A percentile compares a stretch with the other conserved stretches of the same genome.
Evolutionary conservation across 2,888 invertebrate species (phyloP).

Genomic region (Notocelia uddmanniana): DNA sequence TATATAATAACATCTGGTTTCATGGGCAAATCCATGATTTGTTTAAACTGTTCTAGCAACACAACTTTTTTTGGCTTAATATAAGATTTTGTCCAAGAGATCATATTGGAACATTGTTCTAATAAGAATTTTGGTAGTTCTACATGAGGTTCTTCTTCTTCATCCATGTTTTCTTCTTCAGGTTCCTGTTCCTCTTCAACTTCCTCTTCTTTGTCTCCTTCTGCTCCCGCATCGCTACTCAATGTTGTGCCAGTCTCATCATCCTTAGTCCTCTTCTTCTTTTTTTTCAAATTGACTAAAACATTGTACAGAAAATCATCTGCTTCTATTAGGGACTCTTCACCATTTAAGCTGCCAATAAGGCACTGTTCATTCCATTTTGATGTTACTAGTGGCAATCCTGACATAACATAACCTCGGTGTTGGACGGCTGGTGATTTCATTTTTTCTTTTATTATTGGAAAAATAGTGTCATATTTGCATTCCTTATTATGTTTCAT

Average conservation of each 20-base stretch:
- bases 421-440: conserved; percentile 81
- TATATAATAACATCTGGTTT: conserved; percentile 85
- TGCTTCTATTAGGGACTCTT: conserved; percentile 64
- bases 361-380: conserved; percentile 56
- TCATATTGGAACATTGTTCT: conserved; percentile 63
- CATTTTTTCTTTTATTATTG: conserved; percentile 82
- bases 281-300: conserved; percentile 66
- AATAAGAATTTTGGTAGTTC: conserved; percentile 72
- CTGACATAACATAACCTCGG: conserved; percentile 88
- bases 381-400: conserved; percentile 87
- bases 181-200: conserved; percentile 57
- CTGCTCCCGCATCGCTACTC: conserved; percentile 58
- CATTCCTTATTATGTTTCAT: conserved; percentile 82
- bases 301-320: conserved; percentile 64
- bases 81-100: conserved; percentile 56
- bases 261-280: conserved; percentile 57
- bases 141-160: conserved; percentile 57
- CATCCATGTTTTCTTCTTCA: conserved; percentile 58
- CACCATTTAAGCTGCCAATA: conserved; percentile 60
- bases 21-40: conserved; percentile 66
- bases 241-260: conserved; percentile 53
- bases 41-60: conserved; percentile 65
- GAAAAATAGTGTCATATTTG: conserved; percentile 78
- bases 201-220: conserved; percentile 56
- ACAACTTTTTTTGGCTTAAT: conserved; percentile 62